These are phyloP conservation scores for Mormyrus lacerda DNA, from an alignment of 2,113 vertebrate genomes.

Conservation along the genomic window DNA sequence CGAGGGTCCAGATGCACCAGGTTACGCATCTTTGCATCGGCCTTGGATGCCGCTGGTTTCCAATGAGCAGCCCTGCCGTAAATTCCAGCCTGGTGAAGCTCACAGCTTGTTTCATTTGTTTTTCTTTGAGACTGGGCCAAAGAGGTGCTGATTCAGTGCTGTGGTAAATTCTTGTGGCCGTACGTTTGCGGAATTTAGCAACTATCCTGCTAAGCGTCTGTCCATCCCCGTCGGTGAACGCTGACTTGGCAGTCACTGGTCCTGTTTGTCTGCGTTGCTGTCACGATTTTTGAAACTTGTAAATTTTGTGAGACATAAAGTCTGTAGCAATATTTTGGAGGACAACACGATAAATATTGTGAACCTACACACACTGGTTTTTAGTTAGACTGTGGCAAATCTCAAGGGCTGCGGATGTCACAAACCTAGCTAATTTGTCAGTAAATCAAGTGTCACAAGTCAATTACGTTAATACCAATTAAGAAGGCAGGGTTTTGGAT, in stretches of 20 bases:
- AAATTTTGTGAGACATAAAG: background rate
- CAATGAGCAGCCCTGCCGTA: background rate
- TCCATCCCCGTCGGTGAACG: background rate
- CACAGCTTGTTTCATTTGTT: background rate
- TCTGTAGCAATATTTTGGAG: background rate
- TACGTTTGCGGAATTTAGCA: background rate
- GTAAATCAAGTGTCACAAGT: background rate
- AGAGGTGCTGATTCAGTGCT: background rate
- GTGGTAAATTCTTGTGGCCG: background rate
- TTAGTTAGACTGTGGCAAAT: background rate
- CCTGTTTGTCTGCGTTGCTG: background rate
- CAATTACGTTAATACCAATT: slow-evolving; percentile 3
- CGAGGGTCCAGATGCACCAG: background rate
- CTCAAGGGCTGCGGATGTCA: background rate
- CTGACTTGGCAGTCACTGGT: background rate
- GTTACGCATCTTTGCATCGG: background rate
- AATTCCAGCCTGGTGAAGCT: background rate
- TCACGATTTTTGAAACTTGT: background rate
- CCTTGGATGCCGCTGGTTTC: background rate
- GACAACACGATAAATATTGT: background rate
- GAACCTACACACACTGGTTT: background rate
- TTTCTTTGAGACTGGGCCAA: background rate
- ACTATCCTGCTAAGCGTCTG: background rate
- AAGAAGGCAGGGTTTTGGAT: background rate
- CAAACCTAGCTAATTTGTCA: background rate